Evolutionary conservation across 2,113 vertebrate genomes (phyloP).

Genomic region (Canis aureus): DNA sequence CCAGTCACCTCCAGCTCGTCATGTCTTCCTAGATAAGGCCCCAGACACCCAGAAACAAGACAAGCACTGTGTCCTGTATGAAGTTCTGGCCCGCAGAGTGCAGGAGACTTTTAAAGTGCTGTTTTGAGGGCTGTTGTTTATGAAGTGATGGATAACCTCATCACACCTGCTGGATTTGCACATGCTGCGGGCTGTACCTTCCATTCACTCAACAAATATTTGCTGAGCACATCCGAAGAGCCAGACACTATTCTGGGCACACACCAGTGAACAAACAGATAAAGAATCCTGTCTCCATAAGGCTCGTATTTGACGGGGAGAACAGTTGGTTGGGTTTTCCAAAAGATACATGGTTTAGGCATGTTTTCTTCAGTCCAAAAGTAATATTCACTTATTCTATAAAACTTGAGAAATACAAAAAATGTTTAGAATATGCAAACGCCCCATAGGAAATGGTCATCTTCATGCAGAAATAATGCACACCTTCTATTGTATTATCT

Average conservation of each 20-base stretch:
- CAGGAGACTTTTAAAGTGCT: not conserved
- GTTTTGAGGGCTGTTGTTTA: not conserved
- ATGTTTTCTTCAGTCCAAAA: not conserved
- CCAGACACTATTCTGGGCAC: not conserved
- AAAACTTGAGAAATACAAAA: not conserved
- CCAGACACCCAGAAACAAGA: not conserved
- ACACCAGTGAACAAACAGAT: not conserved
- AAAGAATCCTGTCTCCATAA: not conserved
- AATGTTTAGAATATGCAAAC: not conserved
- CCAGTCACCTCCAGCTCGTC: not conserved
- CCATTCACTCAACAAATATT: not conserved
- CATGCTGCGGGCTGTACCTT: not conserved
- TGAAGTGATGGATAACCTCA: not conserved
- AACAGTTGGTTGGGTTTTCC: not conserved
- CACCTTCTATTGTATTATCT: not conserved
- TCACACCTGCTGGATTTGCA: not conserved
- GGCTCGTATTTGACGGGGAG: not conserved
- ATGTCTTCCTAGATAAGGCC: not conserved
- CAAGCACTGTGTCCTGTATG: not conserved
- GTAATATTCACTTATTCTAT: not conserved
- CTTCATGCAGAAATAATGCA: not conserved
- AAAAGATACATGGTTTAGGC: not conserved
- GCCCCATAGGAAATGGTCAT: not conserved
- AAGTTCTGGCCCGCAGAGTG: not conserved
- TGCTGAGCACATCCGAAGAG: not conserved